phyloP scores from a whole-genome alignment of 35 echinoderm and acorn worm genomes.

The Stichopus chloronotus region DNA sequence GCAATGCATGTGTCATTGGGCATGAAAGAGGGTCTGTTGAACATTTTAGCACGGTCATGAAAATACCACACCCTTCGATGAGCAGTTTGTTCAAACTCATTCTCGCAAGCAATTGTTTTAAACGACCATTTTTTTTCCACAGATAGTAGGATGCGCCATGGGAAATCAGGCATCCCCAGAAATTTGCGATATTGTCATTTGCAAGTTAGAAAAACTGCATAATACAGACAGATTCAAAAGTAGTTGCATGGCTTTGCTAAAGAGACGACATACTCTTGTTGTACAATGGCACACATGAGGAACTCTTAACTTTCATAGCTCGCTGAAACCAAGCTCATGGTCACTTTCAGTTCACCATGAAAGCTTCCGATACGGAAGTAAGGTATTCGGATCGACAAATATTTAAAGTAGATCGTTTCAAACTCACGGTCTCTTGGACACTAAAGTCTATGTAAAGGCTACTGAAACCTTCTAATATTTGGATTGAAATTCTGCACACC shows the following conservation, averaged over 20 bases:
- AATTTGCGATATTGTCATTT: neutral
- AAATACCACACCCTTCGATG: neutral
- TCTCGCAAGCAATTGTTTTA: neutral
- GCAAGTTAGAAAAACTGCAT: neutral
- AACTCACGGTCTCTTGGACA: neutral
- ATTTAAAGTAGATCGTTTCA: neutral
- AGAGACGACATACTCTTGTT: too few species aligned
- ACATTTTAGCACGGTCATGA: neutral
- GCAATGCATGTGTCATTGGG: too few species aligned
- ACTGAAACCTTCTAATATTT: neutral
- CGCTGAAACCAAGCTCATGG: neutral
- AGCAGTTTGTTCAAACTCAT: neutral
- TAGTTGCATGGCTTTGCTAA: neutral
- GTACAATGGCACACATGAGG: neutral
- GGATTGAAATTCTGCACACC: neutral
- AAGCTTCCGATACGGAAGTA: neutral
- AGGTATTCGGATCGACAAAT: neutral
- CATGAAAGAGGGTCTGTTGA: too few species aligned
- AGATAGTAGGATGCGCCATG: neutral
- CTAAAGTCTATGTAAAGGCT: neutral
- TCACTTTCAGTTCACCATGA: neutral
- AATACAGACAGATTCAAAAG: neutral
- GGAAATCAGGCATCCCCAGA: neutral
- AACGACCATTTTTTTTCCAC: neutral
- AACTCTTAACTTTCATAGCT: neutral